Base-by-base conservation (phyloP, 2,797 vertebrate genomes). In the Enteromius mattozi region DNA sequence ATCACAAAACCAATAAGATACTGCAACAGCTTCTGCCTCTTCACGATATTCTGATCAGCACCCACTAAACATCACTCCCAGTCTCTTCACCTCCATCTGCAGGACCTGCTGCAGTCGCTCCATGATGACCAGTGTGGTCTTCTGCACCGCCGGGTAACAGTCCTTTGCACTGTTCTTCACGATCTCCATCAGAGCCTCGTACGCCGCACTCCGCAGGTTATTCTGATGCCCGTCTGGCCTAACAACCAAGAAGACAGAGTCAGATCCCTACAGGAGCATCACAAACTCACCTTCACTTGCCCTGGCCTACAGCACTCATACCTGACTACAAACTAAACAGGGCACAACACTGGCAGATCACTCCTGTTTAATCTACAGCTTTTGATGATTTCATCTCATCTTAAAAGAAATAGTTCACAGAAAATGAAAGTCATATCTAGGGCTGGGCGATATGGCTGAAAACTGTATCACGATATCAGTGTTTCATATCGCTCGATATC, bases 141-240 rank as follows among this genome's bases (percentile, higher is more conserved):
- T 99, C 91, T 99, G 98, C n/a, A 99, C 98, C 0, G 98, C 98
- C 0, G 98, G 98, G 86, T 99, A 99, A 88, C 98, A 99, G 88
- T 99, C 98, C 92, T 99, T 99, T 45, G 98, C 98, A 84, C 98
- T 99, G 94, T 99, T 99, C 92, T 99, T 99, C 81, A 99, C 98
- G 0, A 99, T 99, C 93, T 99, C 98, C 98, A 99, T 99, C 88
- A 99, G 92, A 10, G 98, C 97, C 92, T 99, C 98, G 33, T 99
- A 99, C 0, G 98, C 98, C 0, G 98, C 97, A 6, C 98, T 99
- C 86, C 98, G 96, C 88, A 99, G 92, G 92, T 99, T 99, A 92
- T 99, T 99, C 95, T 99, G 98, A 91, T 99, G 98, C 8, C 98
- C 98, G 24, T 99, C 98, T 4, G 97, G 97, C 86, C 98, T 99